These are phyloP conservation scores for Camponotus floridanus DNA, from an alignment of 1,140 invertebrate genomes.

Conservation along the genomic window DNA sequence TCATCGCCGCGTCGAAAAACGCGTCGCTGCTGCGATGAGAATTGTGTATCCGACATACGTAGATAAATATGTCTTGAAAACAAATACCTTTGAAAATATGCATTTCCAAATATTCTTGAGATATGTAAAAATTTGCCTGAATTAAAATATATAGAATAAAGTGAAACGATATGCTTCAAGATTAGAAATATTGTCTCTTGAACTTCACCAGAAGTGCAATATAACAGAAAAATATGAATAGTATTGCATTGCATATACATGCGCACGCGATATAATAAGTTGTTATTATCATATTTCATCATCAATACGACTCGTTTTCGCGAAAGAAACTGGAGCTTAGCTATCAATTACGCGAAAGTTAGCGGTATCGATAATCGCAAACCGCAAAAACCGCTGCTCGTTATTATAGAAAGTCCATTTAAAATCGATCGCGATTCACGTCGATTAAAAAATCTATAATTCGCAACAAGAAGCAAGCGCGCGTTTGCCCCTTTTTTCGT, in stretches of 20 bases:
- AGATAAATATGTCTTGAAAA: slow-evolving; percentile 39
- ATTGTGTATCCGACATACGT: background rate
- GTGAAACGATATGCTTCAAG: background rate
- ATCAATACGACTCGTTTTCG: slow-evolving; percentile 10
- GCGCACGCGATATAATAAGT: background rate
- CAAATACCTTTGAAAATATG: slow-evolving; percentile 24
- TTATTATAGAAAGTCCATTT: slow-evolving; percentile 47
- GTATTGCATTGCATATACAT: background rate
- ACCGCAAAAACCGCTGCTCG: slow-evolving; percentile 54
- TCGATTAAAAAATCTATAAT: slow-evolving; percentile 8
- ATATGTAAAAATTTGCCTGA: background rate
- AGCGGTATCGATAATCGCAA: slow-evolving; percentile 50
- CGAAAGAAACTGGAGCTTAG: slow-evolving; percentile 50
- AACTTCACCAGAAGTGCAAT: background rate
- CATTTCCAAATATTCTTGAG: slow-evolving; percentile 14
- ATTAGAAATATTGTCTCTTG: background rate
- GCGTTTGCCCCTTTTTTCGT: slow-evolving; percentile 10
- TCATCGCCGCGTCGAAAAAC: slow-evolving; percentile 34
- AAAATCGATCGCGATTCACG: slow-evolving; percentile 38
- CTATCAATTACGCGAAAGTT: slow-evolving; percentile 57
- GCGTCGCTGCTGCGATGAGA: background rate
- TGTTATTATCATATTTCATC: slow-evolving; percentile 49
- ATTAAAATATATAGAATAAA: background rate
- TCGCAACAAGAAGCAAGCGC: slow-evolving; percentile 34
- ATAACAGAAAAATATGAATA: background rate